Evolutionary conservation across 2,888 invertebrate species (phyloP).

Genomic region (Lochmaea crataegi): DNA sequence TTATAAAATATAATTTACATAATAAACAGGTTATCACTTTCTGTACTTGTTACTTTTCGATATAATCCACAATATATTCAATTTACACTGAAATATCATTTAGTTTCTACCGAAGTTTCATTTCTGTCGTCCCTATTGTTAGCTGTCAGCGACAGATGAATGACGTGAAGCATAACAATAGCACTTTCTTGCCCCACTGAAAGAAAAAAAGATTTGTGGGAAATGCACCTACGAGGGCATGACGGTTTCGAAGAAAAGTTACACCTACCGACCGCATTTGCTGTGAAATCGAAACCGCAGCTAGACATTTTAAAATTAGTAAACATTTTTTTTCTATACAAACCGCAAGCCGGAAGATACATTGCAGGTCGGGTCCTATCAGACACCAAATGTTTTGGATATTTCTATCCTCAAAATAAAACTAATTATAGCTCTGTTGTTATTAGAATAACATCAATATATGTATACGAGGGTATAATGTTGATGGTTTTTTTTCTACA

Average conservation of each 20-base stretch:
- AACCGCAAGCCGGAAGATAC: conserved; percentile 33
- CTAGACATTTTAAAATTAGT: conserved; percentile 32
- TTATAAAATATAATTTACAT: neutral
- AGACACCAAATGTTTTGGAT: conserved; percentile 26
- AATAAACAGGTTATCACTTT: neutral
- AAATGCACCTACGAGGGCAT: conserved; percentile 20
- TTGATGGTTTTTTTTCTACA: too few species aligned
- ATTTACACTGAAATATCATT: neutral
- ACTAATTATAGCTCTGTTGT: conserved; percentile 7
- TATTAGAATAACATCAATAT: neutral
- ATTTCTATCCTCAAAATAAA: neutral
- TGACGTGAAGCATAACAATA: conserved; percentile 5
- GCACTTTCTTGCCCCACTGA: conserved; percentile 11
- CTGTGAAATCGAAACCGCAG: conserved; percentile 33
- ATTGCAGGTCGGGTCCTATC: conserved; percentile 12
- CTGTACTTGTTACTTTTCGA: neutral
- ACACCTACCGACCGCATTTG: conserved; percentile 32
- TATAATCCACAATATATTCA: neutral
- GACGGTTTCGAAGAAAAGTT: conserved; percentile 34
- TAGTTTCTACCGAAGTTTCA: neutral
- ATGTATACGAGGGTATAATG: too few species aligned
- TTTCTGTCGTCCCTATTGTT: neutral
- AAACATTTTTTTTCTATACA: conserved; percentile 18
- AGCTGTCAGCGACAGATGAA: conserved; percentile 7
- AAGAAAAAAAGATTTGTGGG: conserved; percentile 21